Evolutionary conservation across 2,888 invertebrate species (phyloP).

Genomic region (Sinohyriopsis cumingii): DNA sequence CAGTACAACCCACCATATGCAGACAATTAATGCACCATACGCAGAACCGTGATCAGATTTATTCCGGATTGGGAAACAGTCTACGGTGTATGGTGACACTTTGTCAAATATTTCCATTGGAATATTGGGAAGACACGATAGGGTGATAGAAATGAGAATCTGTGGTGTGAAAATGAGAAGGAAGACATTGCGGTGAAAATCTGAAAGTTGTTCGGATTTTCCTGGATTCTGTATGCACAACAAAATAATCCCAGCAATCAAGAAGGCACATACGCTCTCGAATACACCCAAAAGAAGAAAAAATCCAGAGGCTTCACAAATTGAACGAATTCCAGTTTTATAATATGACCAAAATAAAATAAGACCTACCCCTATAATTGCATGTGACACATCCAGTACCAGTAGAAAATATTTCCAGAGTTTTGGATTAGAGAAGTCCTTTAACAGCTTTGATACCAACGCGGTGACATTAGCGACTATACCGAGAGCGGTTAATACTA

Average conservation of each 20-base stretch:
- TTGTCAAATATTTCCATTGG: constrained; percentile 44
- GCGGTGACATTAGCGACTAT: constrained; percentile 39
- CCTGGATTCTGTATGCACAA: constrained; percentile 58
- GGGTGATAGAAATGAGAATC: constrained; percentile 41
- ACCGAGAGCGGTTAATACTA: constrained; percentile 40
- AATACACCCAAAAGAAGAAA: constrained; percentile 52
- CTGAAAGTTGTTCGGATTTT: constrained; percentile 52
- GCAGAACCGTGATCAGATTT: constrained; percentile 42
- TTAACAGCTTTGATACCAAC: constrained; percentile 41
- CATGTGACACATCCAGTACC: constrained; percentile 46
- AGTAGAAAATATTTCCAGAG: constrained; percentile 57
- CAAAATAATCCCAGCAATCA: constrained; percentile 50
- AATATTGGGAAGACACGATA: constrained; percentile 50
- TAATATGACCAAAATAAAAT: constrained; percentile 37
- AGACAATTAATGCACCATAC: constrained; percentile 46
- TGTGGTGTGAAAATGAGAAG: constrained; percentile 49
- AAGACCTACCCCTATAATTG: constrained; percentile 45
- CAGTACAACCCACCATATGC: constrained; percentile 47
- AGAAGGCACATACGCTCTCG: constrained; percentile 46
- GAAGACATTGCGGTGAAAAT: constrained; percentile 46
- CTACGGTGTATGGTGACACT: constrained; percentile 26
- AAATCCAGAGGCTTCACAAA: constrained; percentile 49
- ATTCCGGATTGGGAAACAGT: constrained; percentile 52
- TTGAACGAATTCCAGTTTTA: constrained; percentile 9
- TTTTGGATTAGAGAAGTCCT: constrained; percentile 50